phyloP scores from a whole-genome alignment of 2,888 invertebrate species.

The Cataglyphis cursor region DNA sequence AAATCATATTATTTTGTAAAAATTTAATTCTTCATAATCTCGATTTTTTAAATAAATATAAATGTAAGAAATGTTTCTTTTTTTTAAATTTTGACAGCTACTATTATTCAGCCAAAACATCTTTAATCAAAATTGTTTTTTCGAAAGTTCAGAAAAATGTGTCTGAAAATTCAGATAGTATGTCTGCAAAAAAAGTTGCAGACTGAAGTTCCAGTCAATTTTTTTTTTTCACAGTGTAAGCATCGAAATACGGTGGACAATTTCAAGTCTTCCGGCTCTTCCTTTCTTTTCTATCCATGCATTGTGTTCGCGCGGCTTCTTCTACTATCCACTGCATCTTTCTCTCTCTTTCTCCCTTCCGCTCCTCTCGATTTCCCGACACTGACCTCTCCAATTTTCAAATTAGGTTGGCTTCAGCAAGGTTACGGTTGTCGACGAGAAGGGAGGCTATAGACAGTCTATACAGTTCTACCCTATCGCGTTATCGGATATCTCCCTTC shows the following conservation, averaged over 20 bases:
- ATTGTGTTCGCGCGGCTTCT: slow-evolving; percentile 34
- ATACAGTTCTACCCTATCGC: slow-evolving; percentile 26
- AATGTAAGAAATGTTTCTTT: too few relatives aligned
- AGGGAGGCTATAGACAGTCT: slow-evolving; percentile 46
- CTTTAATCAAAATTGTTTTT: too few relatives aligned
- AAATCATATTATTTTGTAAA: too few relatives aligned
- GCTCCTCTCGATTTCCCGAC: slow-evolving; percentile 69
- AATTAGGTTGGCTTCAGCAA: slow-evolving; percentile 67
- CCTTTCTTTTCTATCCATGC: slow-evolving; percentile 38
- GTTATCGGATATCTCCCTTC: slow-evolving; percentile 17
- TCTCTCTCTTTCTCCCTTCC: slow-evolving; percentile 40
- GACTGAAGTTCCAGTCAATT: too few relatives aligned
- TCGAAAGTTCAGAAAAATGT: too few relatives aligned
- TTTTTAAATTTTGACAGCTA: too few relatives aligned
- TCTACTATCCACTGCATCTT: slow-evolving; percentile 15
- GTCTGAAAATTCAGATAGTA: too few relatives aligned
- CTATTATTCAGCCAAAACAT: too few relatives aligned
- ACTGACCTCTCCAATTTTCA: slow-evolving; percentile 81
- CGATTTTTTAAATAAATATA: too few relatives aligned
- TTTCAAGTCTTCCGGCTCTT: slow-evolving; percentile 26
- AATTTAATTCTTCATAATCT: too few relatives aligned
- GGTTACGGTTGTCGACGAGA: slow-evolving; percentile 32
- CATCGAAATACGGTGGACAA: neutral
- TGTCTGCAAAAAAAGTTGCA: too few relatives aligned
- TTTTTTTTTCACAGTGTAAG: too few relatives aligned